Evolutionary conservation across 2,888 invertebrate species (phyloP).

Genomic region (Cryptophagus acutangulus): DNA sequence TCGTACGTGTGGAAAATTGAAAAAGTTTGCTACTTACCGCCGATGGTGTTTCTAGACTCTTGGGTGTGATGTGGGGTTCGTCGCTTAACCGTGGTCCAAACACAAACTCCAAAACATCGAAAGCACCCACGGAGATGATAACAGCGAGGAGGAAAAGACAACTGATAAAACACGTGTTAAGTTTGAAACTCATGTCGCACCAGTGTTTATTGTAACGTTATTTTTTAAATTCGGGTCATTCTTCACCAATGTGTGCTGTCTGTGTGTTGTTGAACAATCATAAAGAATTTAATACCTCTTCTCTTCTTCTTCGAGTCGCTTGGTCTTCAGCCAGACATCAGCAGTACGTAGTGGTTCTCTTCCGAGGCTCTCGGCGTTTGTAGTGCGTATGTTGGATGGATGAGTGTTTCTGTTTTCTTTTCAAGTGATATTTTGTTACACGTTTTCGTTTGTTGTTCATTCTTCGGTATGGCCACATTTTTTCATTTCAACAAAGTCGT

Average conservation of each 20-base stretch:
- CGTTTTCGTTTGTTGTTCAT: too few relatives aligned
- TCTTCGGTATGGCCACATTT: too few relatives aligned
- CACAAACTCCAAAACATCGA: conserved; percentile 22
- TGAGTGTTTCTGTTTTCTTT: conserved; percentile 3
- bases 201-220: conserved; percentile 7
- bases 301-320: conserved; percentile 6
- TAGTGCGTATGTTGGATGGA: conserved; percentile 6
- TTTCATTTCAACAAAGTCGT: too few relatives aligned
- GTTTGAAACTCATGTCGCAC: conserved; percentile 10
- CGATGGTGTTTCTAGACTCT: conserved; percentile 13
- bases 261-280: conserved; percentile 1
- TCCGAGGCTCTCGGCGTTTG: conserved; percentile 6
- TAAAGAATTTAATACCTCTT: conserved; percentile 6
- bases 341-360: too few relatives aligned
- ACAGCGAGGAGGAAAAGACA: conserved; percentile 1
- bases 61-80: conserved; percentile 6
- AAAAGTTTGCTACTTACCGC: conserved; percentile 21
- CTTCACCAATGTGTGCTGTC: conserved; percentile 6
- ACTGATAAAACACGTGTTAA: conserved; percentile 2
- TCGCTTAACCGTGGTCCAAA: conserved; percentile 23
- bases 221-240: conserved; percentile 13
- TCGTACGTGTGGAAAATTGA: background rate
- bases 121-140: conserved; percentile 5
- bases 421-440: conserved; percentile 4
- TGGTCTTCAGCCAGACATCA: too few relatives aligned